These are phyloP conservation scores for Tetramorium alpestre DNA, from an alignment of 1,140 invertebrate genomes.

Conservation along the genomic window DNA sequence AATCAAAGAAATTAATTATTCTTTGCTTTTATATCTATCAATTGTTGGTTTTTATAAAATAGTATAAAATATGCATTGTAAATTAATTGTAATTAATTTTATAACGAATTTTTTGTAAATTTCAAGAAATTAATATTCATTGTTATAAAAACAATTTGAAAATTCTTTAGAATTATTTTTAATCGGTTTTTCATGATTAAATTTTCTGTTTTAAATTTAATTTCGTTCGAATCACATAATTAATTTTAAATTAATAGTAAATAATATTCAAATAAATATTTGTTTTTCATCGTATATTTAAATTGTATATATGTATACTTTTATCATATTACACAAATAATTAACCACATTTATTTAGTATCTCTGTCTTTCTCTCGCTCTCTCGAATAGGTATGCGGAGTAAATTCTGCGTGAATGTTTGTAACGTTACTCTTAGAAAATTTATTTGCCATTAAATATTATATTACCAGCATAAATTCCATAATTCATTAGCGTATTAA, in stretches of 20 bases:
- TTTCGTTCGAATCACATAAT: background rate
- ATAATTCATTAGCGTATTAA: background rate
- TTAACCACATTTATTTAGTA: background rate
- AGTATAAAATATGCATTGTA: background rate
- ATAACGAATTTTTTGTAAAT: background rate
- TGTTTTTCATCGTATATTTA: slow-evolving; percentile 3
- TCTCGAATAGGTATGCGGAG: background rate
- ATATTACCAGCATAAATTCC: slow-evolving; percentile 25
- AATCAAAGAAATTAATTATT: background rate
- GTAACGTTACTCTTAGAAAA: slow-evolving; percentile 8
- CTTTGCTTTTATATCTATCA: background rate
- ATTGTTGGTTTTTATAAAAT: background rate
- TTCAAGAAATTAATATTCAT: background rate
- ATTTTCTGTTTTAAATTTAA: background rate
- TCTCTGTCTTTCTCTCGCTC: background rate
- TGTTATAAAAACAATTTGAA: background rate
- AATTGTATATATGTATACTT: background rate
- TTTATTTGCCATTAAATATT: slow-evolving; percentile 21
- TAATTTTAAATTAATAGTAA: slow-evolving; percentile 13
- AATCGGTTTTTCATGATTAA: background rate
- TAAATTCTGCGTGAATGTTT: background rate
- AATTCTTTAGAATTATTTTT: background rate
- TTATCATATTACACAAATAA: background rate
- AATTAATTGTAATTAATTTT: background rate
- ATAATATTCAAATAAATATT: background rate